Base-by-base conservation (phyloP, 2,888 invertebrate genomes). In the Himalopsyche anomala region DNA sequence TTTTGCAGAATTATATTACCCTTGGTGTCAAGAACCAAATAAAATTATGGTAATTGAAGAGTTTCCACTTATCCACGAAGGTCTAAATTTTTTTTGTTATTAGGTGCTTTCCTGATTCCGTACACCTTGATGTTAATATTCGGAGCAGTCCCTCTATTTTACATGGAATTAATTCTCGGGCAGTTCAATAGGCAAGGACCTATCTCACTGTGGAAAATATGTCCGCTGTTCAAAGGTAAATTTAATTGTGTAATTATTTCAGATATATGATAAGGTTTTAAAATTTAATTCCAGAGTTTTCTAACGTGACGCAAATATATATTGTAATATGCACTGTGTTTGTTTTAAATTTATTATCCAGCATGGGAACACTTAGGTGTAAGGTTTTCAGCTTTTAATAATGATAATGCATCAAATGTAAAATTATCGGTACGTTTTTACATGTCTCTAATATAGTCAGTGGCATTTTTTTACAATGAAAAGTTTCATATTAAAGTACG, bases 141-240 rank as follows among this genome's bases (percentile, higher is more conserved):
- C 89, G 96, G 96, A 80, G 96, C 96, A 1, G 94, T 96, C 6
- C 96, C 96, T 0, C 92, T 96, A 84, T 96, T 96, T 92, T 96
- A 96, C 91, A 96, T 96, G 96, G 96, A 96, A 91, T 92, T 96
- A 85, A 95, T 96, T 83, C 92, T 96, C 69, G 96, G 96, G 0
- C 96, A 96, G 91, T 96, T 95, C 91, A 95, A 96, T 91, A 92
- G 96, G 86, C 95, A 96, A 91, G 96, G 96, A 38, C 96, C 96
- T 36, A 95, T 96, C 88, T 96, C 95, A 51, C 91, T 97, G n/a
- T 97, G 97, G 97, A 95, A 95, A 90, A 96, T 97, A 90, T 96
- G 96, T 89, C 97, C 97, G 0, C 91, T 97, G 55, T 97, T 97
- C 90, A 96, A 96, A 95, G 97, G 96, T 96, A 91, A 89, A 86